Evolutionary conservation across 2,113 vertebrate species (phyloP), one percentile per base, ranked within the genome.

Genomic region (Ovibos moschatus): DNA sequence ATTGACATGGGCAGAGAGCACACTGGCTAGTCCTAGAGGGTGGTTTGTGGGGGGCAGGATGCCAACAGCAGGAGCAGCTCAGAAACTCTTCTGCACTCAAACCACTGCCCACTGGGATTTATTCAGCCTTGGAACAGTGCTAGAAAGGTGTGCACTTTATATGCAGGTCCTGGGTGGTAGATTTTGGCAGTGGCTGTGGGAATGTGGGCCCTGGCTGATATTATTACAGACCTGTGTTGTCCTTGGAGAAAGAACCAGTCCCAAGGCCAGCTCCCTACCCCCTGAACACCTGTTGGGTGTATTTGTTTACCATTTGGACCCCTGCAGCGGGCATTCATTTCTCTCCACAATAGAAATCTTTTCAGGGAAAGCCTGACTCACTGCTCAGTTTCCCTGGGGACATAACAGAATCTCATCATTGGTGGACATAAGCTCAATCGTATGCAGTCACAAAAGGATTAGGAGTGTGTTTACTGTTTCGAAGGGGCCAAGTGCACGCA

Each of bases 391-490:
- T 82, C 12, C 82, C 16, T 43, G 58, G 10, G 36, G 79, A 33
- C 4, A 50, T 90, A 83, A 84, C 7, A n/a, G 2, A 23, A 51
- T 90, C 96, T 92, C 87, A 50, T 62, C 28, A 45, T 13, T 50
- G 71, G 62, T 74, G n/a, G 45, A 53, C 51, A 57, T 97, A 97
- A 91, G 81, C 55, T 91, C 53, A 55, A 40, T 40, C 1, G 2
- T 71, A 43, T 95, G 92, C n/a, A 30, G 57, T 25, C 79, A 96
- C 84, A 95, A 87, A 36, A 84, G 93, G 79, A 93, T 96, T 97
- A 97, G 74, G 36, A 16, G 5, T 33, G 86, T 93, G 85, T 89
- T 97, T 95, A 87, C 83, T n/a, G 13, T 25, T 45, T 30, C 2
- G 7, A 83, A 21, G 45, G 53, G 40, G 55, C 23, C 45, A 25